Evolutionary conservation across 2,888 invertebrate genomes (phyloP), one percentile per base, ranked within the genome.

Genomic region (Cantharis lateralis): DNA sequence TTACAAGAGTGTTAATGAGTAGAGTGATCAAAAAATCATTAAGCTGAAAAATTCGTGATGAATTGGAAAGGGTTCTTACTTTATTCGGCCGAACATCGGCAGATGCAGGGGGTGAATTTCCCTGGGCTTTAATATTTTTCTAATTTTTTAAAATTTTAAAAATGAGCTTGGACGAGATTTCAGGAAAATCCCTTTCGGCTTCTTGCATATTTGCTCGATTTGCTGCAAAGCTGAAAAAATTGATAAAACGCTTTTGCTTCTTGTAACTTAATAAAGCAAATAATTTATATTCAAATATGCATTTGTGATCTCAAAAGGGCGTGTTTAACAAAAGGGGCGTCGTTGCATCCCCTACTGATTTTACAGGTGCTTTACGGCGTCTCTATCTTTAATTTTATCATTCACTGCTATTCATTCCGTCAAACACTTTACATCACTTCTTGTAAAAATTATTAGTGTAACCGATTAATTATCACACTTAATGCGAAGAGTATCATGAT

Each of bases 251-350:
- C 48, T 72, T 72, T 72, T 73, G 28, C 62, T 68, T 74, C 74
- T 74, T 74, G 62, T 75, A 74, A 77, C 75, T 80, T 78, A 78
- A 79, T 79, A 79, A 78, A 79, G 78, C 68, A 78, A 73, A 71
- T 80, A 80, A 80, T 79, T 80, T 72, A 80, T 80, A 72, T 78
- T 79, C 64, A 71, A 71, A 66, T 69, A 74, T 83, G 81, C 82
- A 83, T 81, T 81, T 80, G 81, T 81, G 81, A 82, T 78, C 81
- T 82, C 82, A 72, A 71, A 84, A 84, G 85, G 86, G 86, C 86
- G 86, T 83, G 84, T 83, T 83, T 81, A 80, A 78, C 79, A 75
- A 80, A 81, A 82, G 80, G 82, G 87, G 87, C 86, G 87, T 85
- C 84, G 84, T 84, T 83, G 82, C 75, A 81, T 82, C 82, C 82